Evolutionary conservation across 2,113 vertebrate species (phyloP).

Genomic region (pig (Sus scrofa)): DNA sequence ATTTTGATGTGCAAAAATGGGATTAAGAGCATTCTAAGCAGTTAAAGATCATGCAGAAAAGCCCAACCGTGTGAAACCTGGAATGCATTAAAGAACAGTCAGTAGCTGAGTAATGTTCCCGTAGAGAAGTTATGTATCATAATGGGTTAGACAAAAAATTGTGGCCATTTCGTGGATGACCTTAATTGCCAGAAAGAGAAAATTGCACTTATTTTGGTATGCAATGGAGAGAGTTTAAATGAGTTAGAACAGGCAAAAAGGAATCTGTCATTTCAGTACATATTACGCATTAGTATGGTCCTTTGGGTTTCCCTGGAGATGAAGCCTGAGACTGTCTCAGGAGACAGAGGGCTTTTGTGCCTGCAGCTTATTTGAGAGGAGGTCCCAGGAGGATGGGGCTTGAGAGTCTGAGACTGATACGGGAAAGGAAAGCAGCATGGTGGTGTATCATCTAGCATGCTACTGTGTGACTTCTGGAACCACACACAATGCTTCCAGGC

Average conservation of each 20-base stretch:
- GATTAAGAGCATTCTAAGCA: constrained; percentile 15
- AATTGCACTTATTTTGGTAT: constrained; percentile 25
- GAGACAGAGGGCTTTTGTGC: too few species aligned
- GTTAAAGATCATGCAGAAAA: not conserved
- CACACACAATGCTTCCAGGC: accelerated
- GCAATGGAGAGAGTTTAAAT: not conserved
- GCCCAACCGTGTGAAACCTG: not conserved
- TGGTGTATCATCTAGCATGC: accelerated
- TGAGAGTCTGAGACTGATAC: too few species aligned
- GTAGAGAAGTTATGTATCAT: not conserved
- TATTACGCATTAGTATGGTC: not conserved
- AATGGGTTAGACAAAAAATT: not conserved
- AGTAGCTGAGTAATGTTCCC: not conserved
- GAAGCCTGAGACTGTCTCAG: not conserved
- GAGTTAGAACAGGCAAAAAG: not conserved
- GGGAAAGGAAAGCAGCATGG: not conserved
- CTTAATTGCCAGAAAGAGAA: constrained; percentile 48
- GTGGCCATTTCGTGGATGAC: constrained; percentile 53
- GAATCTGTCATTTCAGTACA: not conserved
- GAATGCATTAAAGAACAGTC: constrained; percentile 26
- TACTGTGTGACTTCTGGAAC: not conserved
- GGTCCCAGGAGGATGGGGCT: accelerated
- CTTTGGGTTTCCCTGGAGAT: not conserved
- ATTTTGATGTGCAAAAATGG: not conserved
- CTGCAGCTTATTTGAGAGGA: not conserved